Evolutionary conservation across 2,888 invertebrate species (phyloP), one percentile per base, ranked within the genome.

Genomic region (Lissonota sp.): DNA sequence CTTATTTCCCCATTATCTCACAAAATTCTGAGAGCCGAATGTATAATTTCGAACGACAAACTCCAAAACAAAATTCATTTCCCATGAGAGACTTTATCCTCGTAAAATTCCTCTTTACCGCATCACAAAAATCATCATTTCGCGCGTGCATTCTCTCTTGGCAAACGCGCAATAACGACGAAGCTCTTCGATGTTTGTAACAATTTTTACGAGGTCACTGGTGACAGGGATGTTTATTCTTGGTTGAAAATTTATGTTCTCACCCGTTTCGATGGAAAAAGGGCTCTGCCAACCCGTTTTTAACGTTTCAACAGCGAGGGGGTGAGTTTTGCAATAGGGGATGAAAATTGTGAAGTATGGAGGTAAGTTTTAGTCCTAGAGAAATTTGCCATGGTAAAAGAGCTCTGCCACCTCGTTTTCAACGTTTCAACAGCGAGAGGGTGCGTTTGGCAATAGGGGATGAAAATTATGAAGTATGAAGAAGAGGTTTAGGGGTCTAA

Each of bases 161-260:
- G 46, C 39, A 70, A 55, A 64, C 64, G 44, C 14, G 26, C 49
- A 26, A 37, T 62, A 53, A 63, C 67, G 72, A 63, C 53, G 55
- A 87, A n/a, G n/a, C n/a, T n/a, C n/a, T n/a, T n/a, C n/a, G n/a
- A n/a, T n/a, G n/a, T n/a, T n/a, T n/a, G n/a, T n/a, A n/a, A n/a
- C n/a, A n/a, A 88, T 88, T 89, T 90, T 91, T 90, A 90, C 88
- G 88, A 87, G 79, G 70, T 70, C 44, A 55, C 46, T 78, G 62
- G 62, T 12, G 8, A 40, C 6, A 12, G 5, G 26, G 42, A 40
- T 10, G 44, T 42, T 63, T 77, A 5, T 70, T 58, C 71, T 10
- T 26, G 2, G 10, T n/a, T 57, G 66, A 64, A 57, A 67, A 79
- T 73, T 79, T 73, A 76, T 76, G 66, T 66, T 51, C 37, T 60